phyloP scores from a whole-genome alignment of 2,113 vertebrate species.

The Grantiella picta region DNA sequence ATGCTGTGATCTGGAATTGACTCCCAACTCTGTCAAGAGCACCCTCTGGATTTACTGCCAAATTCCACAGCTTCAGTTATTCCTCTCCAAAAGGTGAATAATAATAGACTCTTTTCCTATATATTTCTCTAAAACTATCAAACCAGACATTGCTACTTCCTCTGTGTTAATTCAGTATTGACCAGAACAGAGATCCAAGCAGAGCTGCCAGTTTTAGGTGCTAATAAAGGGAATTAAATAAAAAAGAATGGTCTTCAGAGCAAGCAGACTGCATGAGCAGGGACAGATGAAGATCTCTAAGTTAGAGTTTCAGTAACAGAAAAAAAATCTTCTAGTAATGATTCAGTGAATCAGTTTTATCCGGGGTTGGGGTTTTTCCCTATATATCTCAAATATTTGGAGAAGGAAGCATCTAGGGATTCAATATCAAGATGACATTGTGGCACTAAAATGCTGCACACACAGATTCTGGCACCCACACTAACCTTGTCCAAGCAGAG shows the following conservation, averaged over 20 bases:
- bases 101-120: background rate
- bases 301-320: background rate
- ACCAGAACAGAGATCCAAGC: background rate
- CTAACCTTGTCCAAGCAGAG: background rate
- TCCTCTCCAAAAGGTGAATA: background rate
- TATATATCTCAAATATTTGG: background rate
- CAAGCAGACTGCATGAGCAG: background rate
- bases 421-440: slow-evolving; percentile 13
- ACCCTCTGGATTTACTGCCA: background rate
- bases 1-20: background rate
- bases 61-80: background rate
- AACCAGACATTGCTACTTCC: background rate
- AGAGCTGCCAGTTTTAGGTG: background rate
- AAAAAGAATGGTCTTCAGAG: background rate
- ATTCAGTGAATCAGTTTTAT: background rate
- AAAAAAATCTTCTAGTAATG: background rate
- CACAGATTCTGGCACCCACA: slow-evolving; percentile 7
- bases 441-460: background rate
- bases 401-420: background rate
- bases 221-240: background rate
- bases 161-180: background rate
- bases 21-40: background rate
- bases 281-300: background rate
- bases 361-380: background rate
- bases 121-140: background rate